phyloP scores from a whole-genome alignment of 2,797 vertebrate genomes.

The Danio choprae region DNA sequence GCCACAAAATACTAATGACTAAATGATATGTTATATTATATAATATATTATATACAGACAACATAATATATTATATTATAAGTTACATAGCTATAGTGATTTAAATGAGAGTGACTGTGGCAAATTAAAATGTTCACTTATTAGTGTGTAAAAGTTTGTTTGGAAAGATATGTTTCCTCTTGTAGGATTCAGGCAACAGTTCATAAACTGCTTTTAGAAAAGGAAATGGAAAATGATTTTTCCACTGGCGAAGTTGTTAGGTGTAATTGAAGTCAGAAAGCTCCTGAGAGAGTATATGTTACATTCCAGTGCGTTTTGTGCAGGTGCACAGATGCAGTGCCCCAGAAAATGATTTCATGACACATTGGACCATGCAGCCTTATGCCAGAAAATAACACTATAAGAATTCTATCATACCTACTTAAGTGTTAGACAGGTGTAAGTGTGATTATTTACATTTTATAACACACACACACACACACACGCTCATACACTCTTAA shows the following conservation, averaged over 20 bases:
- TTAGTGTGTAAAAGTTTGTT: neutral
- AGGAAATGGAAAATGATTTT: conserved; percentile 66
- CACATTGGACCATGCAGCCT: conserved; percentile 52
- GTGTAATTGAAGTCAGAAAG: conserved; percentile 66
- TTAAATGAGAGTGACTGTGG: neutral
- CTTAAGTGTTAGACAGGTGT: too few relatives aligned
- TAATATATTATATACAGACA: too few relatives aligned
- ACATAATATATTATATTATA: too few relatives aligned
- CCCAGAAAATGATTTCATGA: conserved; percentile 42
- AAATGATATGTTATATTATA: too few relatives aligned
- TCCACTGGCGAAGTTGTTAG: conserved; percentile 58
- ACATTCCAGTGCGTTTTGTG: conserved; percentile 26
- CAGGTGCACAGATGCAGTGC: conserved; percentile 55
- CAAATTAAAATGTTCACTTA: neutral
- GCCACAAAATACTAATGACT: too few relatives aligned
- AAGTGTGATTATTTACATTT: too few relatives aligned
- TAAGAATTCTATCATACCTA: neutral
- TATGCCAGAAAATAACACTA: conserved; percentile 31
- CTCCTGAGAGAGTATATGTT: conserved; percentile 62
- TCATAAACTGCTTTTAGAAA: conserved; percentile 63
- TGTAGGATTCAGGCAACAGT: conserved; percentile 52
- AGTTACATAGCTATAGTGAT: neutral
- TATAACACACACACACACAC: too few relatives aligned
- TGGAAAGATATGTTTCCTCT: conserved; percentile 5
- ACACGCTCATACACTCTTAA: too few relatives aligned